A percentile compares a stretch with the other conserved stretches of the same genome.
Conservation (phyloP, 2,797 vertebrate species). For the Periparus ater region DNA sequence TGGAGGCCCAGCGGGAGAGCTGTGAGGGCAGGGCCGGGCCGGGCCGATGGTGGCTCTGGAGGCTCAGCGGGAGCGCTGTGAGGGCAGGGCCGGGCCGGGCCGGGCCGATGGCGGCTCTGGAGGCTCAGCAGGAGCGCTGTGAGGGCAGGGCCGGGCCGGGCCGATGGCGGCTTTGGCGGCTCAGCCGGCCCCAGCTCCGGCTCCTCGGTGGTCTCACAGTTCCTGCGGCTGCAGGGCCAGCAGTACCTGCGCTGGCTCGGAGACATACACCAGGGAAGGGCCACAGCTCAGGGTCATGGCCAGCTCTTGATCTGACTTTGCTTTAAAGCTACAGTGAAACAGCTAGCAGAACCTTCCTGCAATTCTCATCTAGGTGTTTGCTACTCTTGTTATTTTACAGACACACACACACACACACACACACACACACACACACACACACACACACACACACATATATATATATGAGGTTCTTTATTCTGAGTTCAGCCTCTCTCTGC, state of each 20-base stretch:
- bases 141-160: no score
- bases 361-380: background rate
- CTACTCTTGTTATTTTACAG: background rate
- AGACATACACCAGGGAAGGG: no score
- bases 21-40: background rate
- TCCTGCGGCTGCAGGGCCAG: background rate
- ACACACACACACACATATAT: accelerated
- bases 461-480: background rate
- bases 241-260: background rate
- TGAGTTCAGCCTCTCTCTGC: background rate
- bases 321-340: background rate
- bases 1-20: background rate
- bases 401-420: accelerated
- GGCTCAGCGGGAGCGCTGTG: no score
- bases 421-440: background rate
- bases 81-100: no score
- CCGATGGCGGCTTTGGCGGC: no score
- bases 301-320: background rate
- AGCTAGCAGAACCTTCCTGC: background rate
- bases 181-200: no score
- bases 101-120: no score
- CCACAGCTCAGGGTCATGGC: background rate
- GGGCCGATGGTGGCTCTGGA: no score
- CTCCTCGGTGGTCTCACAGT: background rate
- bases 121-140: background rate